Conservation (phyloP, 2,888 invertebrate genomes). For the Oligia fasciuncula region DNA sequence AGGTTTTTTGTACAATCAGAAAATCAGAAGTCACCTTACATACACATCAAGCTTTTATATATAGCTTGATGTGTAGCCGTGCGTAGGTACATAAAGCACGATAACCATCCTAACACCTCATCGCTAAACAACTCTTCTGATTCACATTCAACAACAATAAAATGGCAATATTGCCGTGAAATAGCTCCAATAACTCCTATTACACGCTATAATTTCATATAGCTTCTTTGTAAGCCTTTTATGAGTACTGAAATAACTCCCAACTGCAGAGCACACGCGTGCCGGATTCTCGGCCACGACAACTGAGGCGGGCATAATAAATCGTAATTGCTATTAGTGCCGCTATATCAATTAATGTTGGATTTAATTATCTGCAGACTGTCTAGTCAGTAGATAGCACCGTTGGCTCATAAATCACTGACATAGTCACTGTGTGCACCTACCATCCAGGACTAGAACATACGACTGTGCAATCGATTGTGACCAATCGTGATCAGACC, state of each 20-base stretch:
- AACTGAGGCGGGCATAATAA: slow-evolving; percentile 71
- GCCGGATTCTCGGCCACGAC: slow-evolving; percentile 50
- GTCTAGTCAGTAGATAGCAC: slow-evolving; percentile 72
- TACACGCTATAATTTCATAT: slow-evolving; percentile 21
- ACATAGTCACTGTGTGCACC: slow-evolving; percentile 58
- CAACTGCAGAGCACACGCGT: slow-evolving; percentile 30
- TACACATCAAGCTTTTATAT: background rate
- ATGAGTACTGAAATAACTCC: slow-evolving; percentile 36
- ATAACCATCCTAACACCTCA: background rate
- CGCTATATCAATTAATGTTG: slow-evolving; percentile 83
- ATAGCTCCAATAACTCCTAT: slow-evolving; percentile 14
- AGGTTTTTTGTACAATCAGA: background rate
- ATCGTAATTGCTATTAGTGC: slow-evolving; percentile 81
- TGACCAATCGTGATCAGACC: slow-evolving; percentile 74
- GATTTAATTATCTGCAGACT: slow-evolving; percentile 85
- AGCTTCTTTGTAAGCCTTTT: slow-evolving; percentile 15
- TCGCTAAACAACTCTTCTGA: slow-evolving; percentile 1
- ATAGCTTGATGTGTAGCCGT: background rate
- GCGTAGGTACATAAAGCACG: background rate
- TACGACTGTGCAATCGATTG: slow-evolving; percentile 81
- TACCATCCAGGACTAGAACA: slow-evolving; percentile 63
- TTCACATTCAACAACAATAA: slow-evolving; percentile 18
- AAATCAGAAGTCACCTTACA: background rate
- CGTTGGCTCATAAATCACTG: slow-evolving; percentile 79
- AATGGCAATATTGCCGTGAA: slow-evolving; percentile 39